Conservation (phyloP, 2,797 vertebrate species). For the Poliocrania exsul region DNA sequence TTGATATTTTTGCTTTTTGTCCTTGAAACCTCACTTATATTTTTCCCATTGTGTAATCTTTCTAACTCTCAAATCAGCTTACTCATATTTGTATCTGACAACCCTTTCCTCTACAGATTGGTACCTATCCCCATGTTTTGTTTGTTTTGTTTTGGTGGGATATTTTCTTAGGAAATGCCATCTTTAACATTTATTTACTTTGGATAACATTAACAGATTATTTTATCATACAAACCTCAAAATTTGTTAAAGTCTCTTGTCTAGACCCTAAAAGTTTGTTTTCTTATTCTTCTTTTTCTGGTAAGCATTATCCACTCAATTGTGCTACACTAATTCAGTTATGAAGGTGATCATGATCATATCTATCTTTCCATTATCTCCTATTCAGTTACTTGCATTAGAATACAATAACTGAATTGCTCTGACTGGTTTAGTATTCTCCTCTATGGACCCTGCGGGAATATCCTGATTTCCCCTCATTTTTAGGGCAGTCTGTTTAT, state of each 20-base stretch:
- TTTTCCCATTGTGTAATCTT: background rate
- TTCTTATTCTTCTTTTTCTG: background rate
- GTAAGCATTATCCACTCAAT: background rate
- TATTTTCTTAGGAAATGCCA: background rate
- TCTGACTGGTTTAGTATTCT: background rate
- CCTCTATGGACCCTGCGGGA: background rate
- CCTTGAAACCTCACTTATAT: background rate
- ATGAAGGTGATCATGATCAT: accelerated
- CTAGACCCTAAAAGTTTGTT: background rate
- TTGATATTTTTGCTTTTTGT: background rate
- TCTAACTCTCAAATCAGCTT: background rate
- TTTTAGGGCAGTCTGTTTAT: background rate
- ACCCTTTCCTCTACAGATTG: background rate
- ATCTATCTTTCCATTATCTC: background rate
- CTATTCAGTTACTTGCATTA: background rate
- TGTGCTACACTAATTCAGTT: background rate
- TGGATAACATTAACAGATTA: background rate
- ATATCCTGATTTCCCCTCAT: background rate
- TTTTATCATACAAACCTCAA: background rate
- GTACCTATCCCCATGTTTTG: background rate
- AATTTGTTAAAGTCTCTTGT: background rate
- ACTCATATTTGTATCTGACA: background rate
- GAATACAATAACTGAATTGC: background rate
- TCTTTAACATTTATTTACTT: background rate
- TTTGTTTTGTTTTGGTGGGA: background rate